phyloP scores from a whole-genome alignment of 1,140 invertebrate genomes.

The Drosophila sturtevanti region DNA sequence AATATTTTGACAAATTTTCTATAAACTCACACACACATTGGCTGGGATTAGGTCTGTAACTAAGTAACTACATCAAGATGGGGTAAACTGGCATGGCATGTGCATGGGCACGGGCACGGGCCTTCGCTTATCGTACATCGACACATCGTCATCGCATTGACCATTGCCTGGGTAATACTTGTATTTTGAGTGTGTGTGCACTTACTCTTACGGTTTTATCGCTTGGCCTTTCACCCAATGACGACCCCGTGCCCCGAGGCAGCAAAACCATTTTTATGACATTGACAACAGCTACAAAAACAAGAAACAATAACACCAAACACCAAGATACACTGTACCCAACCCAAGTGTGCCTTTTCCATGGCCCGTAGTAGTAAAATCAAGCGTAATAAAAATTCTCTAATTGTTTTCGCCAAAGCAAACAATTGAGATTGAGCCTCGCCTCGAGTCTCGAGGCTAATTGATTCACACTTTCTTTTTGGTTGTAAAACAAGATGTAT shows the following conservation, averaged over 20 bases:
- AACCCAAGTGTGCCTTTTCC: background rate
- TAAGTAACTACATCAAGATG: background rate
- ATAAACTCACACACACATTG: background rate
- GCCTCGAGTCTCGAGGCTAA: conserved; percentile 56
- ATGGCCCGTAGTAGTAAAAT: conserved; percentile 60
- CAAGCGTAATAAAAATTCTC: conserved; percentile 68
- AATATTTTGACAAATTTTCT: conserved; percentile 20
- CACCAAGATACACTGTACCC: conserved; percentile 25
- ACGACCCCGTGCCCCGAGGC: conserved; percentile 8
- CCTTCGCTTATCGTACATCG: conserved; percentile 48
- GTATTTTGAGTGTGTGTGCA: conserved; percentile 35
- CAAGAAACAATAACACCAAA: conserved; percentile 30
- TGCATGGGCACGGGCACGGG: conserved; percentile 37
- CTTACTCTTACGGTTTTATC: conserved; percentile 65
- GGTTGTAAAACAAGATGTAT: conserved; percentile 77
- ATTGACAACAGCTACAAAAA: conserved; percentile 58
- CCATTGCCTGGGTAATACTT: conserved; percentile 4
- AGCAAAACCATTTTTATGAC: conserved; percentile 70
- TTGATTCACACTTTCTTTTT: conserved; percentile 81
- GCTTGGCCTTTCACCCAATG: conserved; percentile 66
- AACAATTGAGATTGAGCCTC: conserved; percentile 65
- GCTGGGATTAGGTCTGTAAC: background rate
- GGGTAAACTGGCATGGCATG: background rate
- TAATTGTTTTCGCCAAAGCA: conserved; percentile 74
- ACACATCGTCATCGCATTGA: conserved; percentile 17